These are phyloP conservation scores for Diarsia rubi DNA, from an alignment of 2,888 invertebrate genomes.

Conservation along the genomic window DNA sequence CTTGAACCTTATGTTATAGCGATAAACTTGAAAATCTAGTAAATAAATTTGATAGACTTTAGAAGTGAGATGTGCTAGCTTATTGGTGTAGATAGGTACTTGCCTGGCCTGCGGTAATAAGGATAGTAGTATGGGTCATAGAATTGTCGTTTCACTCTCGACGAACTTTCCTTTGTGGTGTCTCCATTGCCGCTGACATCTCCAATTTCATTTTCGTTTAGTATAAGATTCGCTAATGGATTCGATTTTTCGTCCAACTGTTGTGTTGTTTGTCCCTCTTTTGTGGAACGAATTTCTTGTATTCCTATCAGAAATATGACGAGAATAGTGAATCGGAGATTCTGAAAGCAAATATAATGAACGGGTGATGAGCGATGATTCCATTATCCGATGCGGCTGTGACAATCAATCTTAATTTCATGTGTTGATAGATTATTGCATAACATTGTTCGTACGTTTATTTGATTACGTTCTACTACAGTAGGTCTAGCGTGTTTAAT, in stretches of 20 bases:
- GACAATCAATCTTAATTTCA: constrained; percentile 50
- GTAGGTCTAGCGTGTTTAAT: background rate
- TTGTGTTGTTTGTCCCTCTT: constrained; percentile 54
- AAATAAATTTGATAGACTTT: no score
- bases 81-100: constrained; percentile 16
- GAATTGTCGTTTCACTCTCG: constrained; percentile 75
- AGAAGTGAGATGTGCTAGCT: no score
- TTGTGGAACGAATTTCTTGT: constrained; percentile 58
- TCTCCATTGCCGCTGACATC: constrained; percentile 60
- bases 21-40: no score
- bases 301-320: constrained; percentile 60
- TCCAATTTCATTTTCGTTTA: constrained; percentile 69
- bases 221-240: constrained; percentile 70
- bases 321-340: constrained; percentile 49
- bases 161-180: constrained; percentile 59
- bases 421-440: constrained; percentile 42
- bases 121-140: constrained; percentile 60
- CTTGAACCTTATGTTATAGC: no score
- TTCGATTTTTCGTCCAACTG: constrained; percentile 65
- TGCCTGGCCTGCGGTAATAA: constrained; percentile 55
- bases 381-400: constrained; percentile 44
- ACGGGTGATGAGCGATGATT: constrained; percentile 46
- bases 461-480: constrained; percentile 13
- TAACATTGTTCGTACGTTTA: constrained; percentile 30
- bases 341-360: constrained; percentile 67